Evolutionary conservation across 2,888 invertebrate genomes (phyloP), one percentile per base, ranked within the genome.

Genomic region (Falcaria lacertinaria): DNA sequence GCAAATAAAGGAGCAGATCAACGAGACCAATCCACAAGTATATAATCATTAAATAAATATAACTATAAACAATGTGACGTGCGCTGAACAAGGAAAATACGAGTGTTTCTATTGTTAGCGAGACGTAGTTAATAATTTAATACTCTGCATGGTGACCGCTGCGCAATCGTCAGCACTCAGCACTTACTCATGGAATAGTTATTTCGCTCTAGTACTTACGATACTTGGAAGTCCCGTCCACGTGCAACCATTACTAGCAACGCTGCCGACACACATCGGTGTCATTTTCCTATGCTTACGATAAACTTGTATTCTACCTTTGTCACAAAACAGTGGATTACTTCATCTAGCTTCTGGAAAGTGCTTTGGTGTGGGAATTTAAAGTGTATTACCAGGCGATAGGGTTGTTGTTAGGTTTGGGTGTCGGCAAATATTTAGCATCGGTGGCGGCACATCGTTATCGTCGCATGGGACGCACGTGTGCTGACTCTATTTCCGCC

Each of bases 401-500:
- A 64, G 53, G 54, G 48, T 43, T 15, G 25, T 19, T 3, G 41
- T 53, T 50, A 45, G 15, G 33, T 39, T 45, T 42, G 43, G 45
- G 41, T 45, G 35, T 15, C 44, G 33, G 43, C 13, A 41, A 58
- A 54, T 59, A 59, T 65, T 64, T 60, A 52, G 55, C 54, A 55
- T 52, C 45, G 45, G 46, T 50, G 54, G 42, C 56, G 54, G 52
- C 48, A 56, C 57, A 57, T 70, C 69, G 75, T 80, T 82, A 83
- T 84, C 82, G 71, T 65, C 63, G 76, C 73, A 67, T 83, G 82
- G 69, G 73, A 58, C 69, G 69, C 84, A 85, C 82, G 84, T 85
- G 82, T 79, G 74, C 61, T 66, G 56, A 62, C 66, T 72, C 71
- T 75, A 78, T 74, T 80, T 86, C 86, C 86, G 86, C 81, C 82